Conservation (phyloP, 1,140 invertebrate species). For the Cydia strobilella region DNA sequence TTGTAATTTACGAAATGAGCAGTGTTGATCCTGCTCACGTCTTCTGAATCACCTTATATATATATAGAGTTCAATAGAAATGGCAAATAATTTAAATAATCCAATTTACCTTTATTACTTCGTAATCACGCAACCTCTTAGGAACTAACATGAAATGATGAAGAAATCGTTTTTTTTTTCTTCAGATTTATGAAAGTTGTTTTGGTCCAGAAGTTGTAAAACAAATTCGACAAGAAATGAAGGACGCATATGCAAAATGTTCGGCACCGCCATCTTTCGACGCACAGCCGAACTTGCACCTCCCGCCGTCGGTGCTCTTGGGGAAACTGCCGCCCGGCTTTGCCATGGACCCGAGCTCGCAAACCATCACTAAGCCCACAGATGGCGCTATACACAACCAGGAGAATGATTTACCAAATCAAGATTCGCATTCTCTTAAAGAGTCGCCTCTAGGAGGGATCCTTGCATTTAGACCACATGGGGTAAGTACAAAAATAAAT, state of each 20-base stretch:
- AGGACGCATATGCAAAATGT: slow-evolving; percentile 83
- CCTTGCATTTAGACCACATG: slow-evolving; percentile 59
- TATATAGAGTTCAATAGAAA: no score
- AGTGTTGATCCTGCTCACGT: no score
- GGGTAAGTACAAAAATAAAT: slow-evolving; percentile 46
- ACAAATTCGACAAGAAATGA: slow-evolving; percentile 84
- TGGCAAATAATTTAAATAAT: no score
- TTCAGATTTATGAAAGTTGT: slow-evolving; percentile 85
- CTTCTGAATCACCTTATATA: no score
- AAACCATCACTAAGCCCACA: slow-evolving; percentile 66
- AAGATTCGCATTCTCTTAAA: slow-evolving; percentile 49
- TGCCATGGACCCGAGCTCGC: slow-evolving; percentile 65
- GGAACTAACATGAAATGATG: no score
- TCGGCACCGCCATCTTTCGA: slow-evolving; percentile 73
- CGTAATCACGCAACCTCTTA: no score
- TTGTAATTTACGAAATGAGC: no score
- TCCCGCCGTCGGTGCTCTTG: slow-evolving; percentile 59
- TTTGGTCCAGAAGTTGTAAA: slow-evolving; percentile 83
- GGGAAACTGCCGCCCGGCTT: slow-evolving; percentile 68
- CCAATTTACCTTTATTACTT: no score
- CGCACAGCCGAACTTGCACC: slow-evolving; percentile 55
- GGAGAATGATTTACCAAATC: slow-evolving; percentile 57
- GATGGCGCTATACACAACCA: slow-evolving; percentile 64
- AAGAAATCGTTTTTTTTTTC: slow-evolving; percentile 37
- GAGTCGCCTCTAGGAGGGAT: slow-evolving; percentile 49